Evolutionary conservation across 2,888 invertebrate species (phyloP), one percentile per base, ranked within the genome.

Genomic region (Bembecia ichneumoniformis): DNA sequence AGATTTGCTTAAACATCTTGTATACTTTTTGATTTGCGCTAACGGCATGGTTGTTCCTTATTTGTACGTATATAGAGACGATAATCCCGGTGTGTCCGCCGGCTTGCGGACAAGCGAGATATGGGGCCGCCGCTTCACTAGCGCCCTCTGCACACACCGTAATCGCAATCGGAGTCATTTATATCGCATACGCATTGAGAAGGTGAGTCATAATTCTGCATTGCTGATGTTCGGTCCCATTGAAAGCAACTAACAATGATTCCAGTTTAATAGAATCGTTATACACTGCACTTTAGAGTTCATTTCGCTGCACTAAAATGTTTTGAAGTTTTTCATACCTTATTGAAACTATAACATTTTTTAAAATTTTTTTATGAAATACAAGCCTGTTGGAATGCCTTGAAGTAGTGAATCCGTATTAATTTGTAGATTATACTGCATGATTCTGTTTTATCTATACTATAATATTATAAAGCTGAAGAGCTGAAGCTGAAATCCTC

Each of bases 41-140:
- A 28, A 28, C 28, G 28, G 9, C 13, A 28, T 28, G 28, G 28
- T 28, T 28, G 28, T 28, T 28, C 28, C 28, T 28, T 14, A 45
- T 11, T 28, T 40, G 40, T 40, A 28, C 28, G 9, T 46, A 15
- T 35, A 76, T 91, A 94, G 95, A 97, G 89, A 94, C 96, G 49
- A 93, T 95, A 67, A 94, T 96, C 62, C 96, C 96, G 60, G 94
- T 96, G 64, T 97, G 97, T 72, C 97, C 96, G 63, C 97, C 96
- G 56, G 96, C 96, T 67, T 97, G 97, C 80, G 93, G 92, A 7
- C 91, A 92, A 67, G 88, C 91, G 50, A 81, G 89, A 47, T 92
- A 90, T 67, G 90, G 87, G 56, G 89, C 87, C 58, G 91, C 89
- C 28, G 76, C 88, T 43, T 74, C 88, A 35, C 20, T 71, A 4